Conservation (phyloP, 2,888 invertebrate species). For the Calephelis perditalis region DNA sequence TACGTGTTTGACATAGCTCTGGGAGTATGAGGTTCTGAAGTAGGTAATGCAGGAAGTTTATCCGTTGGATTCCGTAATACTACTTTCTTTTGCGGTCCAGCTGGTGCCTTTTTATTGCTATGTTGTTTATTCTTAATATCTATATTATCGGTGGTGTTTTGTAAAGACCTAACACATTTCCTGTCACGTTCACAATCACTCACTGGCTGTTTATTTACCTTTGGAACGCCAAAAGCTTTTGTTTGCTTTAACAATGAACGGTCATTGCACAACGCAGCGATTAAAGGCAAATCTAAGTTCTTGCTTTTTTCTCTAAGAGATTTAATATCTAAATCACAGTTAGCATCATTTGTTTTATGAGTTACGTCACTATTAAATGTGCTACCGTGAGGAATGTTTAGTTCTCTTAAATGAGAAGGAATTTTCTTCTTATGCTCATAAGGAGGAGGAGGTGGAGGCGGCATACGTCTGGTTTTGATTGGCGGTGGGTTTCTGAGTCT, state of each 20-base stretch:
- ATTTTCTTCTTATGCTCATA: slow-evolving; percentile 71
- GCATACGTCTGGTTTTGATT: slow-evolving; percentile 72
- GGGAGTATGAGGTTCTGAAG: slow-evolving; percentile 72
- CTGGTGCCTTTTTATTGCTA: slow-evolving; percentile 82
- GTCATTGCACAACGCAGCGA: slow-evolving; percentile 96
- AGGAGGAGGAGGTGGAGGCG: slow-evolving; percentile 76
- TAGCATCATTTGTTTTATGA: slow-evolving; percentile 59
- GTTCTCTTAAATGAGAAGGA: slow-evolving; percentile 73
- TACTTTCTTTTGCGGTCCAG: slow-evolving; percentile 77
- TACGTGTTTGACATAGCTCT: slow-evolving; percentile 85
- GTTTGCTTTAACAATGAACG: slow-evolving; percentile 92
- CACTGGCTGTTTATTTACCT: slow-evolving; percentile 65
- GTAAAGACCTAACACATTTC: slow-evolving; percentile 61
- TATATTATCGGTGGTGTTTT: slow-evolving; percentile 67
- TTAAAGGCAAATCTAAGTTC: slow-evolving; percentile 93
- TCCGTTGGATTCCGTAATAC: slow-evolving; percentile 85
- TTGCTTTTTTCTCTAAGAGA: slow-evolving; percentile 92
- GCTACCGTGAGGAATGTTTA: slow-evolving; percentile 42
- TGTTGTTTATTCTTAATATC: slow-evolving; percentile 66
- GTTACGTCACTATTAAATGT: slow-evolving; percentile 46
- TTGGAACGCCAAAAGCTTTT: slow-evolving; percentile 89
- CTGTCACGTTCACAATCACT: slow-evolving; percentile 69
- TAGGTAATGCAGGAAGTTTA: slow-evolving; percentile 83
- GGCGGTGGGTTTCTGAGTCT: slow-evolving; percentile 75
- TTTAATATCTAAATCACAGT: slow-evolving; percentile 84